phyloP scores from a whole-genome alignment of 2,797 vertebrate species.

The Sternarchorhynchus goeldii region DNA sequence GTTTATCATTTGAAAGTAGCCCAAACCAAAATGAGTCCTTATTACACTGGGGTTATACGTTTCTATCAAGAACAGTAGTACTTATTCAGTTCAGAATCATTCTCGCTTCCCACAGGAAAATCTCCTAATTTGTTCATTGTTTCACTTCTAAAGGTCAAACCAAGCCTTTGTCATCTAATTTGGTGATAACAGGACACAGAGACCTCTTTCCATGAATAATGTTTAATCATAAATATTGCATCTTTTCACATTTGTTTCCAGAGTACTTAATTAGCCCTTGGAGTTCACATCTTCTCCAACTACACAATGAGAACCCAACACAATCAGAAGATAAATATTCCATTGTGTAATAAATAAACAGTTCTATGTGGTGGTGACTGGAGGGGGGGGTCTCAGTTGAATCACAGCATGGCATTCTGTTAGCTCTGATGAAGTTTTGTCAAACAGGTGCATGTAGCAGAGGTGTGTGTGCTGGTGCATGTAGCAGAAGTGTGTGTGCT shows the following conservation, averaged over 20 bases:
- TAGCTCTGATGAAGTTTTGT: no score
- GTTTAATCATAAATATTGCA: constrained; percentile 20
- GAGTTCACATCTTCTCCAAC: constrained; percentile 7
- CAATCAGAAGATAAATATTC: not conserved
- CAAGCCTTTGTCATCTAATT: constrained; percentile 53
- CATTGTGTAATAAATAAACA: no score
- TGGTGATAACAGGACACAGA: constrained; percentile 56
- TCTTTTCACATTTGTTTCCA: constrained; percentile 13
- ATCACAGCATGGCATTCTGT: no score
- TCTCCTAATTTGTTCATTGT: constrained; percentile 27
- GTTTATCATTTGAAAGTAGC: not conserved
- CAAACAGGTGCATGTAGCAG: no score
- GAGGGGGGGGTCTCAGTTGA: no score
- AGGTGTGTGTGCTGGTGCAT: no score
- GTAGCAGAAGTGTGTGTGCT: no score
- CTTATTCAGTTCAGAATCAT: not conserved
- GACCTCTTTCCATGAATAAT: constrained; percentile 17
- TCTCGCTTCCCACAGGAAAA: constrained; percentile 3
- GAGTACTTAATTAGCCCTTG: constrained; percentile 23
- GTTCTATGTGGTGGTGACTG: no score
- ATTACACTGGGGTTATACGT: not conserved
- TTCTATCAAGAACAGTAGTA: not conserved
- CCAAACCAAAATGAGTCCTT: not conserved
- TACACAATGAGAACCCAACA: not conserved
- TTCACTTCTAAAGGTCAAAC: constrained; percentile 57